A percentile compares a stretch with the other conserved stretches of the same genome.
Evolutionary conservation across 2,113 vertebrate species (phyloP).

Genomic region (Tympanuchus pallidicinctus): DNA sequence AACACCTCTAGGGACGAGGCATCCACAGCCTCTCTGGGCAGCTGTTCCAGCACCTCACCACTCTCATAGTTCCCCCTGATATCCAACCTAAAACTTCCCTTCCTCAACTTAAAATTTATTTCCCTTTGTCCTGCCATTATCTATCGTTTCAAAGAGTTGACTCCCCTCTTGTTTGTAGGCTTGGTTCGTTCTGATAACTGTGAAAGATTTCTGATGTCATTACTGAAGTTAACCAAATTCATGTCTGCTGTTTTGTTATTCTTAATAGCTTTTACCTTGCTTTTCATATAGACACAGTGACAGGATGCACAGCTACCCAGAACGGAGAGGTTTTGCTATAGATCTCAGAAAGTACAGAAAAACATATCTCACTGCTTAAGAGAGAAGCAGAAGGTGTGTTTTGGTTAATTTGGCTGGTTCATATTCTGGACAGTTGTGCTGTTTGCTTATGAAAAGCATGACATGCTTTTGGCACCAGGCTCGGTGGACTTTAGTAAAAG

Average conservation of each 20-base stretch:
- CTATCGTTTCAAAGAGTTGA: too few relatives aligned
- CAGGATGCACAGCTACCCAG: background rate
- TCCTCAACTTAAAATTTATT: too few relatives aligned
- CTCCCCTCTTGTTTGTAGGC: too few relatives aligned
- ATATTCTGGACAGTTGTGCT: background rate
- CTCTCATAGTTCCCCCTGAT: too few relatives aligned
- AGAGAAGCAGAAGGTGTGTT: background rate
- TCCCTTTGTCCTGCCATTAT: too few relatives aligned
- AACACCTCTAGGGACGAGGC: too few relatives aligned
- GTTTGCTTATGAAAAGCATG: background rate
- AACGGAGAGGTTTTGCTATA: background rate
- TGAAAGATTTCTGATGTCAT: background rate
- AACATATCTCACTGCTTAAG: background rate
- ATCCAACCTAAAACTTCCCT: too few relatives aligned
- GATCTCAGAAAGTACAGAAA: background rate
- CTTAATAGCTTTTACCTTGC: background rate
- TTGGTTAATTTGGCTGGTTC: background rate
- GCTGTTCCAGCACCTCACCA: too few relatives aligned
- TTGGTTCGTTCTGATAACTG: background rate
- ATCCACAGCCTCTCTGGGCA: too few relatives aligned
- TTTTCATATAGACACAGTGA: background rate
- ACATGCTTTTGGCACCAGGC: background rate
- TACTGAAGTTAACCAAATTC: background rate
- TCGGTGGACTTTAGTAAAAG: background rate
- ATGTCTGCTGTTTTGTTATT: background rate